These are phyloP conservation scores for Episyrphus balteatus DNA, from an alignment of 1,140 invertebrate genomes.

Conservation along the genomic window DNA sequence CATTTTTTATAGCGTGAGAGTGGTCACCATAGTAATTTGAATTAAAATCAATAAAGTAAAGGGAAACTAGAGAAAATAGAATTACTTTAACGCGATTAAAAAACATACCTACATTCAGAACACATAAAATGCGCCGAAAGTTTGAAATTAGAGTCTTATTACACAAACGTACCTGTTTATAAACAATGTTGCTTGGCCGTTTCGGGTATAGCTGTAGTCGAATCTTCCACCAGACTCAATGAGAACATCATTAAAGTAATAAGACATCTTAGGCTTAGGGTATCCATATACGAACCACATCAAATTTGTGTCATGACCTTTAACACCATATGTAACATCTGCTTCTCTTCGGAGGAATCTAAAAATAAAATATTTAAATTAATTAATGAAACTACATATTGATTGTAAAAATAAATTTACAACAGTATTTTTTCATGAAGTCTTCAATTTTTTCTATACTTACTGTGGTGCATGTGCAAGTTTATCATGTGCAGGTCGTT, in stretches of 20 bases:
- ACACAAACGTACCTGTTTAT: constrained; percentile 54
- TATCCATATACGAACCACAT: constrained; percentile 91
- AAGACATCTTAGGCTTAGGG: constrained; percentile 80
- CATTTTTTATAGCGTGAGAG: too few species aligned
- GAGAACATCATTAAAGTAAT: constrained; percentile 72
- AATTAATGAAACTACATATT: too few species aligned
- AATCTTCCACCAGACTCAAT: constrained; percentile 73
- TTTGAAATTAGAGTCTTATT: constrained; percentile 1
- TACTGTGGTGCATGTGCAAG: constrained; percentile 63
- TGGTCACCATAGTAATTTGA: too few species aligned
- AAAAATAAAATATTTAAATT: neutral
- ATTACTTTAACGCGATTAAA: too few species aligned
- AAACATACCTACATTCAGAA: too few species aligned
- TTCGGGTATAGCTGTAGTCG: constrained; percentile 75
- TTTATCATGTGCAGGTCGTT: constrained; percentile 69
- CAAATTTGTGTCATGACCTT: constrained; percentile 73
- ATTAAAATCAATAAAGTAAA: too few species aligned
- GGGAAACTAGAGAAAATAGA: too few species aligned
- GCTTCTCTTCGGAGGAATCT: constrained; percentile 73
- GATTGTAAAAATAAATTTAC: too few species aligned
- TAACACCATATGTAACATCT: constrained; percentile 77
- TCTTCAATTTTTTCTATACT: too few species aligned
- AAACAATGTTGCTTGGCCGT: constrained; percentile 77
- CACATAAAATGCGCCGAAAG: neutral
- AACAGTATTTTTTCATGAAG: too few species aligned